phyloP scores from a whole-genome alignment of 2,797 vertebrate species.

The Trichosurus vulpecula region DNA sequence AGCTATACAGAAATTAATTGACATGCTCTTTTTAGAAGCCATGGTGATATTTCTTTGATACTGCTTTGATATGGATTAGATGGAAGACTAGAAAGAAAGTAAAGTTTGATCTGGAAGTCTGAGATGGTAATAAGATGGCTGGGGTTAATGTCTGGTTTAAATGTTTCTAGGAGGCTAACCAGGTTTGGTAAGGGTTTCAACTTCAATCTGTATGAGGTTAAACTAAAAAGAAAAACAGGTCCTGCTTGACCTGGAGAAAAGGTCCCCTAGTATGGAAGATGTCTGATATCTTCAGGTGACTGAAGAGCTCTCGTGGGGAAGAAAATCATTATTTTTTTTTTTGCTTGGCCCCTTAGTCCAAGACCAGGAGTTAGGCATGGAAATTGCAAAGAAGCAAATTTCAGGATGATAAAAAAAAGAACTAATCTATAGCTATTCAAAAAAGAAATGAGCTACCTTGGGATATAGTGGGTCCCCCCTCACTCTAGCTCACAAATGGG shows the following conservation, averaged over 20 bases:
- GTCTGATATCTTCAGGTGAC: background rate
- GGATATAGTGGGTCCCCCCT: background rate
- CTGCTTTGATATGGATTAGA: background rate
- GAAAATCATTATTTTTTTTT: background rate
- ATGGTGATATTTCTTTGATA: background rate
- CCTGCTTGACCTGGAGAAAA: background rate
- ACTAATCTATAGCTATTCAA: background rate
- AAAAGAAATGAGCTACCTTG: background rate
- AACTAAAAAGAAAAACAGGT: background rate
- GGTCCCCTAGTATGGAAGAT: background rate
- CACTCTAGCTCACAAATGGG: background rate
- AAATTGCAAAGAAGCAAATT: background rate
- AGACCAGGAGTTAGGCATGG: background rate
- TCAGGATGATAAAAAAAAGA: background rate
- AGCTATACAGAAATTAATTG: background rate
- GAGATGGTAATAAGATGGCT: background rate
- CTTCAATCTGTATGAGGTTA: background rate
- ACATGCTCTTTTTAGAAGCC: conserved; percentile 46
- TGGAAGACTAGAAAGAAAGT: background rate
- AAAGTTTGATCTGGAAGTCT: background rate
- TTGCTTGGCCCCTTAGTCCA: background rate
- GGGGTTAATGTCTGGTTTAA: background rate
- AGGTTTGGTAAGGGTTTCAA: background rate
- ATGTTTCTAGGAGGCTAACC: background rate
- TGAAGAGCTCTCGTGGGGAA: background rate